Evolutionary conservation across 2,888 invertebrate genomes (phyloP).

Genomic region (Brachyopa scutellaris): DNA sequence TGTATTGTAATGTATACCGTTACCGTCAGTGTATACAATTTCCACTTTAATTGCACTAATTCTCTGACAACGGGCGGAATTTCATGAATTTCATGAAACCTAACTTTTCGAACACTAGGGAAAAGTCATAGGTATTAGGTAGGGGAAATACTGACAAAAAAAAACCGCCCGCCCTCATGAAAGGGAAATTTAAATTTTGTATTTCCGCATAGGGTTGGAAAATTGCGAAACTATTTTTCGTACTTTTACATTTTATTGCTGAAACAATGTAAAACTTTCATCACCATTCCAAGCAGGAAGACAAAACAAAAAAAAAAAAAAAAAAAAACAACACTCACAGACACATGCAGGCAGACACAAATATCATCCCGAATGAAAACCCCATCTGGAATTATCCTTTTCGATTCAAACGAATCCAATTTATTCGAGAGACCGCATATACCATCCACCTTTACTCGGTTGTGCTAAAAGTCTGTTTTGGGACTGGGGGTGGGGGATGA

Average conservation of each 20-base stretch:
- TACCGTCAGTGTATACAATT: conserved; percentile 27
- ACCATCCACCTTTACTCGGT: conserved; percentile 40
- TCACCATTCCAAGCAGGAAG: conserved; percentile 44
- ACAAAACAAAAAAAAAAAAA: not conserved
- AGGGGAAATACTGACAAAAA: not conserved
- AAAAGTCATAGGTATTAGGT: not conserved
- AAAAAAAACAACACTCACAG: not conserved
- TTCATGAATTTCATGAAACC: conserved; percentile 26
- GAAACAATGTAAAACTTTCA: conserved; percentile 69
- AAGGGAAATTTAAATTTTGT: conserved; percentile 55
- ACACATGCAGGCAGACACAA: conserved; percentile 21
- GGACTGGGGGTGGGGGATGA: not conserved
- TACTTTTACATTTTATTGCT: conserved; percentile 65
- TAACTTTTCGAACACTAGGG: not conserved
- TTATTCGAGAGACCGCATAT: conserved; percentile 67
- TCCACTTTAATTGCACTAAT: conserved; percentile 48
- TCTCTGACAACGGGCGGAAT: conserved; percentile 18
- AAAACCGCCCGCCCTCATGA: conserved; percentile 37
- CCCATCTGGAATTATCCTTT: conserved; percentile 71
- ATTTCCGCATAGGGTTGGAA: conserved; percentile 48
- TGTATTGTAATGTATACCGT: not conserved
- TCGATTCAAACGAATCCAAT: conserved; percentile 73
- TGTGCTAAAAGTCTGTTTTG: too few relatives aligned
- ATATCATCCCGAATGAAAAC: conserved; percentile 35
- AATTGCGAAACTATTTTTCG: conserved; percentile 68